Evolutionary conservation across 2,888 invertebrate genomes (phyloP).

Genomic region (Laspeyria flexula): DNA sequence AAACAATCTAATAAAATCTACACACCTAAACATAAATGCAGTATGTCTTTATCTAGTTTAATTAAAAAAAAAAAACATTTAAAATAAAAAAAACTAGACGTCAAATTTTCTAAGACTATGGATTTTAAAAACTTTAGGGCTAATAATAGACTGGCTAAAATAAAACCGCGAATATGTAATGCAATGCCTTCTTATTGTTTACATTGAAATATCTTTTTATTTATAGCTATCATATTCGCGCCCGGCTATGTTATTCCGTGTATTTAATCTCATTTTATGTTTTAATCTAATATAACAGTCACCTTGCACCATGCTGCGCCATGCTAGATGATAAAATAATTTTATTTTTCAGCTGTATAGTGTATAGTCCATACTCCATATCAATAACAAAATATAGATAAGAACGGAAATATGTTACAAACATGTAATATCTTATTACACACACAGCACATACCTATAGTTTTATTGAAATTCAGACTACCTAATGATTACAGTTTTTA

Average conservation of each 20-base stretch:
- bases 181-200: no score
- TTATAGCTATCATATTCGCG: background rate
- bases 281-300: conserved; percentile 14
- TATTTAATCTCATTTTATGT: conserved; percentile 32
- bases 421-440: no score
- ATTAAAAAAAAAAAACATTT: background rate
- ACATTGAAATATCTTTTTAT: no score
- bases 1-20: conserved; percentile 12
- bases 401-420: no score
- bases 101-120: background rate
- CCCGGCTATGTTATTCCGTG: conserved; percentile 8
- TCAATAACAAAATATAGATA: no score
- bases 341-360: no score
- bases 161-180: no score
- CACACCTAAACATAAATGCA: conserved; percentile 35
- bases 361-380: no score
- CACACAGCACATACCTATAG: no score
- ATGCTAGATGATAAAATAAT: background rate
- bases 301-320: background rate
- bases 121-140: background rate
- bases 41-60: conserved; percentile 24
- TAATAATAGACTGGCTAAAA: conserved; percentile 4
- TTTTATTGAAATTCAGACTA: no score
- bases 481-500: no score
- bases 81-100: background rate